These are phyloP conservation scores for Taxidea taxus DNA, from an alignment of 2,113 vertebrate genomes.

Conservation along the genomic window DNA sequence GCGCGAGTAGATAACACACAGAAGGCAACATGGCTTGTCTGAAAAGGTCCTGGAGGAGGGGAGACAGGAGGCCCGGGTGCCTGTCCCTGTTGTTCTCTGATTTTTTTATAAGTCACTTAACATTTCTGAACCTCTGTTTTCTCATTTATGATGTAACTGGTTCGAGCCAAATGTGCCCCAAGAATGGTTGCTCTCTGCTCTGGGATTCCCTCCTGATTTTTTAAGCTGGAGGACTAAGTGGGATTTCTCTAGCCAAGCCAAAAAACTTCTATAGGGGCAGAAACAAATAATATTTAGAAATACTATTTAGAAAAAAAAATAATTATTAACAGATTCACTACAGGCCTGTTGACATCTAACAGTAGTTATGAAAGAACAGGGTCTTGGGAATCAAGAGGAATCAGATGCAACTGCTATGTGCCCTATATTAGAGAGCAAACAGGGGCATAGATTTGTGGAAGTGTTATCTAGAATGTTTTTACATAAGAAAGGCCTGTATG, in stretches of 20 bases:
- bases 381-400: not conserved
- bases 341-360: not conserved
- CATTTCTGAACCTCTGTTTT: not conserved
- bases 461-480: not conserved
- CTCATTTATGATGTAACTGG: not conserved
- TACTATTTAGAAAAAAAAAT: not conserved
- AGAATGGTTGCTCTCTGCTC: not conserved
- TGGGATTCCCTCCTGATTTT: not conserved
- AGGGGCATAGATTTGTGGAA: rapidly evolving
- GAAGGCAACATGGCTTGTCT: not conserved
- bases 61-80: not conserved
- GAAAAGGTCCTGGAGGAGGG: not conserved
- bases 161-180: not conserved
- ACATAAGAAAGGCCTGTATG: not conserved
- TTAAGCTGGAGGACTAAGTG: not conserved
- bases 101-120: not conserved
- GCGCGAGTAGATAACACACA: not conserved
- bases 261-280: not conserved
- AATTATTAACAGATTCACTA: not conserved
- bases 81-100: not conserved
- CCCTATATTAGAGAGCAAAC: not conserved
- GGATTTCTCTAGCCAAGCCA: not conserved
- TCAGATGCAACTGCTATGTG: not conserved
- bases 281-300: not conserved
- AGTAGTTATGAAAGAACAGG: not conserved